A percentile compares a stretch with the other conserved stretches of the same genome.
phyloP scores from a whole-genome alignment of 2,888 invertebrate genomes.

The Pomacea canaliculata region DNA sequence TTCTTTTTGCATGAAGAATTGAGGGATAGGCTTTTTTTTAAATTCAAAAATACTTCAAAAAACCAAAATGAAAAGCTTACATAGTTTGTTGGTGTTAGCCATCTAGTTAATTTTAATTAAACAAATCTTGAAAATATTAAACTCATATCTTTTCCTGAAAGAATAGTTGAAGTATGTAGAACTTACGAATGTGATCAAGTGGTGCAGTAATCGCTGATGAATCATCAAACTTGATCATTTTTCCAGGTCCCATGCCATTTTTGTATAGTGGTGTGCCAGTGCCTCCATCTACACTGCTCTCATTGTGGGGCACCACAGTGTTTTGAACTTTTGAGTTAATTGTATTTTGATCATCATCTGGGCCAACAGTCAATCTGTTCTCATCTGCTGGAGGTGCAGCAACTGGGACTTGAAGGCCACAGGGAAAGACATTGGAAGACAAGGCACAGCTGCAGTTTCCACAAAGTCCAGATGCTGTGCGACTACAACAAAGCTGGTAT shows the following conservation, averaged over 20 bases:
- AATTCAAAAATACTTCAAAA: no score
- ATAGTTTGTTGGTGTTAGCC: no score
- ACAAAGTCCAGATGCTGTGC: slow-evolving; percentile 17
- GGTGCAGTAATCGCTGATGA: slow-evolving; percentile 28
- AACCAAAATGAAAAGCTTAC: no score
- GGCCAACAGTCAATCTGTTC: background rate
- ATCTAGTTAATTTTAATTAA: no score
- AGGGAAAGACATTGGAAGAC: background rate
- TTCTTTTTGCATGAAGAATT: no score
- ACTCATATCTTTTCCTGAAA: no score
- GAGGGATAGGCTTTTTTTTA: no score
- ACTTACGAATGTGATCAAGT: slow-evolving; percentile 3
- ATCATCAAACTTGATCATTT: slow-evolving; percentile 36
- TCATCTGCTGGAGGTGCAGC: background rate
- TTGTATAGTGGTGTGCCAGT: background rate
- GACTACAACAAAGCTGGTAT: slow-evolving; percentile 30
- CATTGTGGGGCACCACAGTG: background rate
- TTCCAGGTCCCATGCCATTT: slow-evolving; percentile 33
- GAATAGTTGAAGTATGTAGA: background rate
- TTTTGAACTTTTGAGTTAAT: slow-evolving; percentile 5
- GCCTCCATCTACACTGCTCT: background rate
- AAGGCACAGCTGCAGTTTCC: slow-evolving; percentile 32
- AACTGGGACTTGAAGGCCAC: background rate
- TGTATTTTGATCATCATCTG: slow-evolving; percentile 2
- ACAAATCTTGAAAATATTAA: no score